Conservation (phyloP, 2,797 vertebrate genomes). For the Sphenopsis melanotis region DNA sequence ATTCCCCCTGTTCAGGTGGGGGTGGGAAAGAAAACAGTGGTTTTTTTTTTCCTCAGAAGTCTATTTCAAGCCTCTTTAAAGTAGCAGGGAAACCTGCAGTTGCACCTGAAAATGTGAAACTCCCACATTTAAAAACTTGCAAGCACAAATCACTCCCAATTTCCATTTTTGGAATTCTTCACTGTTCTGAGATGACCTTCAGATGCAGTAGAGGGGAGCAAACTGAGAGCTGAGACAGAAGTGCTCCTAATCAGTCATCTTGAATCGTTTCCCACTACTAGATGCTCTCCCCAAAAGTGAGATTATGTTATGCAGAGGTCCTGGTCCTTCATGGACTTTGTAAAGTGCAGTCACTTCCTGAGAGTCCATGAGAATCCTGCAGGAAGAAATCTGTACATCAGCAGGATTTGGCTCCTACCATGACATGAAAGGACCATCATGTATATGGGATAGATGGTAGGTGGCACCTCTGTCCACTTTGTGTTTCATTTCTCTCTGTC, state of each 20-base stretch:
- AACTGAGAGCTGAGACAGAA: neutral
- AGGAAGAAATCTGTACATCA: neutral
- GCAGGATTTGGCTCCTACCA: neutral
- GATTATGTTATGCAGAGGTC: neutral
- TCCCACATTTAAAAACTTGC: neutral
- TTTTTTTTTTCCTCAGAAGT: neutral
- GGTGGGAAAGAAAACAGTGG: neutral
- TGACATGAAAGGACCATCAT: neutral
- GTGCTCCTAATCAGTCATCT: neutral
- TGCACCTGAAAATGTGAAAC: neutral
- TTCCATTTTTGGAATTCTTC: neutral
- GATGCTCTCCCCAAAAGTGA: neutral
- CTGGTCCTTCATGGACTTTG: neutral
- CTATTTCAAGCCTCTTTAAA: neutral
- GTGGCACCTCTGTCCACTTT: neutral
- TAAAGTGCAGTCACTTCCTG: neutral
- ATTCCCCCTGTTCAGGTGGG: neutral
- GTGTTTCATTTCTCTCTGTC: neutral
- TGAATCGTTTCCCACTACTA: neutral
- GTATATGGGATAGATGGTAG: neutral
- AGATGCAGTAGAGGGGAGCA: neutral
- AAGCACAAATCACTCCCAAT: neutral
- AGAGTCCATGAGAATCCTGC: neutral
- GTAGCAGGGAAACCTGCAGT: neutral
- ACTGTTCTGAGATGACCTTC: neutral